These are phyloP conservation scores for Enteromius mattozi DNA, from an alignment of 2,797 vertebrate species.

Conservation along the genomic window DNA sequence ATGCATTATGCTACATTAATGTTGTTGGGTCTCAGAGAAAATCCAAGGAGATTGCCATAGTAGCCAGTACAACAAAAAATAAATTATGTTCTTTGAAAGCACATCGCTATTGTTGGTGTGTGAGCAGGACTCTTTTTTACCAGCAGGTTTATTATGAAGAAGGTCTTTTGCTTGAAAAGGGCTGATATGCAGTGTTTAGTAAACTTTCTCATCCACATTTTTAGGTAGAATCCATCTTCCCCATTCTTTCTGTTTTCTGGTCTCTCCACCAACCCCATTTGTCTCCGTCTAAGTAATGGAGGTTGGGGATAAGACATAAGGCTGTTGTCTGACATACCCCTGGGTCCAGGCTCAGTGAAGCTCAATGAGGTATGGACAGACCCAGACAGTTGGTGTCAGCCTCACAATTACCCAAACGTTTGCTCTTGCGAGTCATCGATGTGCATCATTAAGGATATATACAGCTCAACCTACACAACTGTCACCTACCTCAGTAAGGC, in stretches of 20 bases:
- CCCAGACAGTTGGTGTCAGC: conserved; percentile 42
- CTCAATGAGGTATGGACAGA: conserved; percentile 48
- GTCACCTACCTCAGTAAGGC: conserved; percentile 24
- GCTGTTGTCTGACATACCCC: conserved; percentile 8
- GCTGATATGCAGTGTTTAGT: not conserved
- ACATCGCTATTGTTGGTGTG: not conserved
- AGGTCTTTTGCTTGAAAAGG: not conserved
- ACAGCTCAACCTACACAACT: conserved; percentile 41
- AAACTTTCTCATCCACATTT: not conserved
- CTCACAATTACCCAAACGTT: conserved; percentile 42
- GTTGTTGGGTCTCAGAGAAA: not conserved
- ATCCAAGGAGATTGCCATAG: not conserved
- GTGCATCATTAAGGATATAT: conserved; percentile 48
- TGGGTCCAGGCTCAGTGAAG: conserved; percentile 27
- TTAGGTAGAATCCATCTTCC: not conserved
- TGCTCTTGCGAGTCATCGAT: conserved; percentile 18
- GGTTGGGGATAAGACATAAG: conserved; percentile 14
- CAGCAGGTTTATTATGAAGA: not conserved
- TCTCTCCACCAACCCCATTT: conserved; percentile 20
- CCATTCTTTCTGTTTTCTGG: not conserved
- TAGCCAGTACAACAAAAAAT: not conserved
- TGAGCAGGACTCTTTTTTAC: not conserved
- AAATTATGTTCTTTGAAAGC: not conserved
- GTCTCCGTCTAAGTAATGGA: conserved; percentile 24
- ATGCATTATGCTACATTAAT: not conserved